Conservation (phyloP, 92 coral and sea anemone species). For the Porites lobata region DNA sequence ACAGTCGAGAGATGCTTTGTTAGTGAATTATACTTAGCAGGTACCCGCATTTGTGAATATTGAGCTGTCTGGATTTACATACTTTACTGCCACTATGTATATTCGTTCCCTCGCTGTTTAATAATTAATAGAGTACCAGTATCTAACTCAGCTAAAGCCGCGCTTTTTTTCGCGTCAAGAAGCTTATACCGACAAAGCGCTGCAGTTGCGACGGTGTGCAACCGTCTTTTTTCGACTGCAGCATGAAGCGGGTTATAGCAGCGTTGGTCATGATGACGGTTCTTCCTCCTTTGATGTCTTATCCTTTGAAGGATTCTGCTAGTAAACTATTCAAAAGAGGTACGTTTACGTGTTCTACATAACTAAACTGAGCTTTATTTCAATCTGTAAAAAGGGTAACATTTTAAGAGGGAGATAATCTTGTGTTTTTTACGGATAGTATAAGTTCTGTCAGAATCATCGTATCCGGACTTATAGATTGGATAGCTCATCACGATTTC, state of each 20-base stretch:
- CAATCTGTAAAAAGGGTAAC: neutral
- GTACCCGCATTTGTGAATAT: slow-evolving; percentile 18
- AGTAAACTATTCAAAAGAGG: slow-evolving; percentile 25
- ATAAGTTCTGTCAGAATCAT: no score
- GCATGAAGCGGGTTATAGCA: slow-evolving; percentile 13
- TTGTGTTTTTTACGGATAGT: no score
- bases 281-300: neutral
- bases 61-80: slow-evolving; percentile 23
- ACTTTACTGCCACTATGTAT: neutral
- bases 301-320: neutral
- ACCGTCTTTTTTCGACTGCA: neutral
- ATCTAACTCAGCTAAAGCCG: neutral
- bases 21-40: neutral
- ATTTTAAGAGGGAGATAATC: no score
- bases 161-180: neutral
- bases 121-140: slow-evolving; percentile 28
- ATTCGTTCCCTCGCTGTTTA: slow-evolving; percentile 4
- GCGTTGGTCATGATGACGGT: neutral
- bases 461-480: no score
- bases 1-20: neutral
- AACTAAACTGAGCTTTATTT: no score
- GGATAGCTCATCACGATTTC: no score
- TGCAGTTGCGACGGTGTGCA: neutral
- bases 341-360: neutral
- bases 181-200: neutral